Evolutionary conservation across 2,888 invertebrate species (phyloP), one percentile per base, ranked within the genome.

Genomic region (Crepidodera aurea): DNA sequence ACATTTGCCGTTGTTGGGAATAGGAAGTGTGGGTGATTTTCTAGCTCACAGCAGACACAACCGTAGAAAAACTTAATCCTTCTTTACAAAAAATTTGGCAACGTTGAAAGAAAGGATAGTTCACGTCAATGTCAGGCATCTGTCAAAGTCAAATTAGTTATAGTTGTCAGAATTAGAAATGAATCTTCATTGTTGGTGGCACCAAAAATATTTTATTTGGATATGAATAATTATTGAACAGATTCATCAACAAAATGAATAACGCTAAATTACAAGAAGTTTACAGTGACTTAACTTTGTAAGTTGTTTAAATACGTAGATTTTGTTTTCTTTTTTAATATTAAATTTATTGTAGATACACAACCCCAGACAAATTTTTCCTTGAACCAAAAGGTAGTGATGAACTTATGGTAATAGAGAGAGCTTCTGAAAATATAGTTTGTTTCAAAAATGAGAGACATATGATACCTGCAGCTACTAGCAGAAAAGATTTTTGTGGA

Each of bases 291-390:
- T 13, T 57, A 37, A 57, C 57, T n/a, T 18, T 57, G 57, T 57
- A 48, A 56, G 56, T n/a, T 42, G 15, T 7, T 29, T 4, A 18
- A 48, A 4, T 10, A 27, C 1, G 6, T 29, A 16, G 3, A 32
- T 25, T 15, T 13, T 29, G 29, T 16, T 29, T 15, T 48, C 8
- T 10, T 7, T 8, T 40, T 16, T 18, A 16, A 40, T 27, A n/a
- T 13, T 48, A 10, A 25, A 4, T 44, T 12, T 13, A 16, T 83
- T 84, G 60, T 75, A 93, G 93, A 71, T 93, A 93, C 73, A 89
- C 89, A 68, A 94, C 94, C n/a, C 87, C 91, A 51, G 96, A 96
- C 74, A 92, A 91, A 79, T 94, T 96, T 81, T 92, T 90, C 76
- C 85, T 96, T 70, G 94, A 94, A 81, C 93, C 96, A 10, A 88